These are phyloP conservation scores for Onthophagus taurus DNA, from an alignment of 1,140 invertebrate species.

Conservation along the genomic window DNA sequence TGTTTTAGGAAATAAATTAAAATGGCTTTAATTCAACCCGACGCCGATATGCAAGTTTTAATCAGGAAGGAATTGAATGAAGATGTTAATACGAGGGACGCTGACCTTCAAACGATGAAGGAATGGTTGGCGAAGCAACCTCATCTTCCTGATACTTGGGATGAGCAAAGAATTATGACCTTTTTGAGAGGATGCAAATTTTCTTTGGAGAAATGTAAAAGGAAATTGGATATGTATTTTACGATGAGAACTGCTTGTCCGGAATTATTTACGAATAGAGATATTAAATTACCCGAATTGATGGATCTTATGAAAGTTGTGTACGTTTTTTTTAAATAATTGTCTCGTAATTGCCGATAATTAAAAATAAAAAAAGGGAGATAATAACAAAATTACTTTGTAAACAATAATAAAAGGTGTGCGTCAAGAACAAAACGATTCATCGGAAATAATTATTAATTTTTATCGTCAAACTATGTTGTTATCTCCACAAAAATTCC, in stretches of 20 bases:
- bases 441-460: no score
- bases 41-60: constrained; percentile 58
- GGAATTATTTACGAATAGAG: constrained; percentile 71
- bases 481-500: no score
- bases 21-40: constrained; percentile 65
- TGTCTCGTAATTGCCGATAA: no score
- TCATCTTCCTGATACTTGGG: constrained; percentile 61
- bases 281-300: constrained; percentile 58
- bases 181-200: constrained; percentile 77
- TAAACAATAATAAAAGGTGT: no score
- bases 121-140: constrained; percentile 68
- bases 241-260: constrained; percentile 74
- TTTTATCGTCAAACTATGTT: no score
- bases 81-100: constrained; percentile 52
- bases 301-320: constrained; percentile 57
- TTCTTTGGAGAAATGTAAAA: constrained; percentile 70
- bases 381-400: no score
- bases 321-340: constrained; percentile 46
- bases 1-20: constrained; percentile 21
- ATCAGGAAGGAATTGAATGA: constrained; percentile 71
- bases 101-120: constrained; percentile 57
- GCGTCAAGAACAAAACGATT: no score
- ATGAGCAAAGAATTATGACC: constrained; percentile 64
- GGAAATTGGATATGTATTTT: constrained; percentile 67
- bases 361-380: no score